A percentile compares a stretch with the other conserved stretches of the same genome.
phyloP scores from a whole-genome alignment of 2,888 invertebrate genomes.

The Heliconius ismenius region DNA sequence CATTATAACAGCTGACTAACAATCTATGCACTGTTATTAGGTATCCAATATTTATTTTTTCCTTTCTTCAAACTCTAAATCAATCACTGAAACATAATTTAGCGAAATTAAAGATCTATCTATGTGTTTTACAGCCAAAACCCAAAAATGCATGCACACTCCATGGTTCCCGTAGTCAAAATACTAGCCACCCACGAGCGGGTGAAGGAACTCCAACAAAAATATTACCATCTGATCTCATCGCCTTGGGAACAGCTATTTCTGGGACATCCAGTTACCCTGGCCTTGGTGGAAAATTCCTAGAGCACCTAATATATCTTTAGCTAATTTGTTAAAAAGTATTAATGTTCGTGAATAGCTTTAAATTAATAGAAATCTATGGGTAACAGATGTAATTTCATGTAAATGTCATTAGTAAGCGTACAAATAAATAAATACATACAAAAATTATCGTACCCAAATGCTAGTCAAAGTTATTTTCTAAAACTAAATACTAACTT shows the following conservation, averaged over 20 bases:
- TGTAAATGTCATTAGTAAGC: not conserved
- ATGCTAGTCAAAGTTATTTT: not conserved
- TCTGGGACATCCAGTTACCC: constrained; percentile 35
- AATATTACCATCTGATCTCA: constrained; percentile 46
- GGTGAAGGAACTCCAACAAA: constrained; percentile 50
- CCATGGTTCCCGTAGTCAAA: constrained; percentile 21
- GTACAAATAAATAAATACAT: not conserved
- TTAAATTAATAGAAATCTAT: too few species aligned
- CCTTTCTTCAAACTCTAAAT: not conserved
- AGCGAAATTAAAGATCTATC: too few species aligned
- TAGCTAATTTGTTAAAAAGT: not conserved
- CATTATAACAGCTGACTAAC: too few species aligned
- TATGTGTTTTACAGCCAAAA: not conserved
- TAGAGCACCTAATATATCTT: not conserved
- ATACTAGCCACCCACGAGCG: constrained; percentile 46
- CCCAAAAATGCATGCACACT: not conserved
- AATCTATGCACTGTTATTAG: too few species aligned
- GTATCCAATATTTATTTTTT: too few species aligned
- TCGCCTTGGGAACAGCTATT: constrained; percentile 43
- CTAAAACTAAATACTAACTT: not conserved
- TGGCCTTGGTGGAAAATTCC: constrained; percentile 34
- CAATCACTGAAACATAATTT: too few species aligned
- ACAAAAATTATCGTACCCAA: not conserved
- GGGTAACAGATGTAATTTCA: too few species aligned
- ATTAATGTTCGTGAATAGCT: not conserved